Evolutionary conservation across 2,113 vertebrate species (phyloP).

Genomic region (Aythya baeri): DNA sequence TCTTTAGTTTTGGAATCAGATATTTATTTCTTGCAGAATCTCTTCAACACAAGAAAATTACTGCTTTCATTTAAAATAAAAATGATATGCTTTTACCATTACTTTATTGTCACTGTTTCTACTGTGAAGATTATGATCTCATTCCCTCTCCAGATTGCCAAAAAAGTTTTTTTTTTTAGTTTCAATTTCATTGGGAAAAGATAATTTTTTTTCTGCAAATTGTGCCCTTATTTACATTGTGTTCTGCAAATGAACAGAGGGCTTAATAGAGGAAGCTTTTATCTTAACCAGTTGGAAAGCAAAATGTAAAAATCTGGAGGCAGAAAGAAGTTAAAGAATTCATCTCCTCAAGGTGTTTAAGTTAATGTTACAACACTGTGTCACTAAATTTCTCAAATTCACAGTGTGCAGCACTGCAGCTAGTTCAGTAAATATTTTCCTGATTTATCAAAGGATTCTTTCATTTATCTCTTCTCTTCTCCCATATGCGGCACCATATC

Average conservation of each 20-base stretch:
- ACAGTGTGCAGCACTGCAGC: neutral
- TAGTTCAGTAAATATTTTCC: neutral
- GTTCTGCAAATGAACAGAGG: neutral
- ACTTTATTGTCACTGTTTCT: neutral
- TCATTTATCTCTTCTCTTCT: neutral
- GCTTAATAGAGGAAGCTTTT: neutral
- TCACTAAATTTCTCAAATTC: neutral
- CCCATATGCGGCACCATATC: neutral
- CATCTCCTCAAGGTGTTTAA: neutral
- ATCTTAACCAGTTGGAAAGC: neutral
- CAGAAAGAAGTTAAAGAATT: neutral
- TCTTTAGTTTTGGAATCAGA: neutral
- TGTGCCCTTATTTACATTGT: neutral
- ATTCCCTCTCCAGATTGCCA: neutral
- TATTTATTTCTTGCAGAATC: neutral
- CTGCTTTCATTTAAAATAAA: neutral
- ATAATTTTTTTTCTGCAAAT: neutral
- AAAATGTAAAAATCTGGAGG: neutral
- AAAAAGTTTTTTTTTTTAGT: neutral
- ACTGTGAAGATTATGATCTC: neutral
- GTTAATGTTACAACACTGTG: neutral
- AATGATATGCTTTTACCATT: rapidly evolving
- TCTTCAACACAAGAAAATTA: neutral
- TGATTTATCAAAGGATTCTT: neutral
- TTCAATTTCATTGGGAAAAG: neutral